phyloP scores from a whole-genome alignment of 2,797 vertebrate species.

The Cercopithecus petaurista region DNA sequence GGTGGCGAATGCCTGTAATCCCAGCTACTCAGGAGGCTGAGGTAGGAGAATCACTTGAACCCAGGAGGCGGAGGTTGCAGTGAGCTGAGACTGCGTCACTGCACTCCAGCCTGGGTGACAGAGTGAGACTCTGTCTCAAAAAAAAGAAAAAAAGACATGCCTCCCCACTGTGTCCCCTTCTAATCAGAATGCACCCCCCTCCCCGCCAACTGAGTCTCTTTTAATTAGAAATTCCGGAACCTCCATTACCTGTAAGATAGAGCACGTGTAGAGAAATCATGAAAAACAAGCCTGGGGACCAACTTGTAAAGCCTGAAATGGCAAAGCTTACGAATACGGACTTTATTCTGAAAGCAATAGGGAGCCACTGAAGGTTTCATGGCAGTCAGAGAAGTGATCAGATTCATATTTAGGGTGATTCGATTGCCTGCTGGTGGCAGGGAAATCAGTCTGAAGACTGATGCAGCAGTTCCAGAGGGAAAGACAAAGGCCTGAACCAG shows the following conservation, averaged over 20 bases:
- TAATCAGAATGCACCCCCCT: too few relatives aligned
- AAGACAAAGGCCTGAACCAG: background rate
- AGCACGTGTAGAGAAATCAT: background rate
- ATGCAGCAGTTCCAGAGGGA: too few relatives aligned
- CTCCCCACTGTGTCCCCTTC: background rate
- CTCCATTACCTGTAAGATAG: background rate
- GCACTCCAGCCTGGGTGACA: background rate
- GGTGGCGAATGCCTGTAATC: background rate
- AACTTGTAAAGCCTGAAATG: background rate
- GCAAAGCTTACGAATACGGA: background rate
- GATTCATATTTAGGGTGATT: background rate
- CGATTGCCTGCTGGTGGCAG: background rate
- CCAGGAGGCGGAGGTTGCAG: background rate
- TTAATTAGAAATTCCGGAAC: background rate
- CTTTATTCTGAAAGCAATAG: background rate
- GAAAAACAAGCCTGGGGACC: background rate
- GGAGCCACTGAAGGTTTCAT: background rate
- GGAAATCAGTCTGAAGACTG: background rate
- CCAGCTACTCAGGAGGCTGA: background rate
- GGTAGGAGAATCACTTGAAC: background rate
- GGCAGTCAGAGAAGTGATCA: background rate
- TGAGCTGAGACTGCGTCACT: accelerated
- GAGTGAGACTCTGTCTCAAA: background rate
- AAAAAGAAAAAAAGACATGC: background rate
- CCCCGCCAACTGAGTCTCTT: background rate